These are phyloP conservation scores for Paradisaea rubra DNA, from an alignment of 2,113 vertebrate genomes.

Conservation along the genomic window DNA sequence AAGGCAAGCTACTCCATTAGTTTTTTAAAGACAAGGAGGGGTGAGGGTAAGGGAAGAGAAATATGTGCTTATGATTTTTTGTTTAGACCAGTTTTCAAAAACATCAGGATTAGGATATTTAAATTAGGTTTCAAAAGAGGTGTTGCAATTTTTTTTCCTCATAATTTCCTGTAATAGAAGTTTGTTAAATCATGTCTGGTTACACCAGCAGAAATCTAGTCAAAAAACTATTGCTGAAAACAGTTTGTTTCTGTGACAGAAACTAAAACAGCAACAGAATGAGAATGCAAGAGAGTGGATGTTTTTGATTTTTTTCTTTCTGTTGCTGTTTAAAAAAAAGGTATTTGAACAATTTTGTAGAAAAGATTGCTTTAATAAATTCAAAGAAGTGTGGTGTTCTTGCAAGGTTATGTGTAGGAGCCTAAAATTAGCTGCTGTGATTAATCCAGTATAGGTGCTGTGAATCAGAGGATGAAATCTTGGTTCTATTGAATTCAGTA, in stretches of 20 bases:
- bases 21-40: neutral
- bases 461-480: neutral
- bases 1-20: neutral
- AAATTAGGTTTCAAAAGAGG: neutral
- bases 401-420: neutral
- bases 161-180: neutral
- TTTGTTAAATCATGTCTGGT: neutral
- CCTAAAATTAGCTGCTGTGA: slow-evolving; percentile 1
- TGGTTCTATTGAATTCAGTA: neutral
- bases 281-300: neutral
- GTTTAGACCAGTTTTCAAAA: neutral
- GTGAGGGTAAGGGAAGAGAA: neutral
- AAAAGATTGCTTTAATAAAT: neutral
- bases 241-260: neutral
- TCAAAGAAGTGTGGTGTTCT: neutral
- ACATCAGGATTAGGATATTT: neutral
- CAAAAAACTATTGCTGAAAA: neutral
- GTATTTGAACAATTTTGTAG: neutral
- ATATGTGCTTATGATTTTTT: neutral
- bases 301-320: neutral
- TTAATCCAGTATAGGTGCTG: neutral
- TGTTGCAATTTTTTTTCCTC: neutral
- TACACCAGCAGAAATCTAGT: neutral
- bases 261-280: neutral
- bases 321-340: neutral